Evolutionary conservation across 2,888 invertebrate species (phyloP), one percentile per base, ranked within the genome.

Genomic region (Eueremaeus valkanovi): DNA sequence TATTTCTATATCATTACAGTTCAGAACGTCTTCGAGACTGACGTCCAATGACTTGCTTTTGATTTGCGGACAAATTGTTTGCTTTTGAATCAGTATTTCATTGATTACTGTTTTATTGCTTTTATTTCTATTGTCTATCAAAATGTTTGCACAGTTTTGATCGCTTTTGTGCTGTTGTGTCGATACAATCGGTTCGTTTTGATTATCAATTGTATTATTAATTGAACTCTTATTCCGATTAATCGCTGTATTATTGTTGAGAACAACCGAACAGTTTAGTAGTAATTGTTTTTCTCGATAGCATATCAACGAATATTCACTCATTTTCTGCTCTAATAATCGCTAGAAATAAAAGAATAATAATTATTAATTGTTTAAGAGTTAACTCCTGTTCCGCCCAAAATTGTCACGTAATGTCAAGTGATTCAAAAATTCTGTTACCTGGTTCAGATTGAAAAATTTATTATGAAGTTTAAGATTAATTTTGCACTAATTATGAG

Each of bases 301-400:
- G 76, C 80, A 79, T 16, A 80, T 75, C 63, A 79, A 76, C 51
- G 80, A 79, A 33, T 79, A 77, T 74, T 80, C 79, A 93, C 73
- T 74, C 24, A 78, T 89, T 84, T 93, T 93, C 63, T 88, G 88
- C 83, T 94, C 92, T 31, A 95, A 85, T 45, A 90, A 87, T 80
- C 92, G 88, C 84, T 94, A 58, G 40, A 51, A 72, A 73, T 49
- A n/a, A 73, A 40, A 73, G 27, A 5, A 3, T 8, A 55, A 24
- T 9, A 16, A 27, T 55, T 55, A 51, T 24, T 9, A n/a, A n/a
- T n/a, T n/a, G n/a, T n/a, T n/a, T n/a, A n/a, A n/a, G n/a, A n/a
- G n/a, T n/a, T n/a, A n/a, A n/a, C n/a, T n/a, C n/a, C n/a, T n/a
- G n/a, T n/a, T n/a, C n/a, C n/a, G n/a, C n/a, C n/a, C n/a, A n/a